Conservation (phyloP, 1,140 invertebrate genomes). For the Drosophila kanapiae region DNA sequence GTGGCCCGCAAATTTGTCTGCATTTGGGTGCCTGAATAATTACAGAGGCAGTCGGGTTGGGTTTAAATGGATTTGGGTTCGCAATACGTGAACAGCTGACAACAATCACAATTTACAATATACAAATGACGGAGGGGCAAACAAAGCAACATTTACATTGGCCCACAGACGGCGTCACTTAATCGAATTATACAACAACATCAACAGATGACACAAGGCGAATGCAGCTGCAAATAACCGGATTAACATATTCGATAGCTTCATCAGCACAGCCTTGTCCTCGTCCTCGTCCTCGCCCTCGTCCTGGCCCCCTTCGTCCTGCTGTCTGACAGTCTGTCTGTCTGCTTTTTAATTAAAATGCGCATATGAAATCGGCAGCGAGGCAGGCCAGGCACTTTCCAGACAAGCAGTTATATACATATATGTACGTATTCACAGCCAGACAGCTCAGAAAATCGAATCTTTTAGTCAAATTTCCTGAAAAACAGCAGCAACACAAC, state of each 20-base stretch:
- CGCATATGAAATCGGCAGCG: slow-evolving; percentile 59
- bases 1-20: slow-evolving; percentile 71
- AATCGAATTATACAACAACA: slow-evolving; percentile 80
- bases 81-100: slow-evolving; percentile 4
- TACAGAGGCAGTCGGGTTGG: slow-evolving; percentile 22
- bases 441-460: slow-evolving; percentile 63
- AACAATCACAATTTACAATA: slow-evolving; percentile 62
- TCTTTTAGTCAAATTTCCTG: slow-evolving; percentile 63
- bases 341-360: slow-evolving; percentile 70
- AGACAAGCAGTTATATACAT: slow-evolving; percentile 9
- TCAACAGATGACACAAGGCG: slow-evolving; percentile 48
- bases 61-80: not conserved
- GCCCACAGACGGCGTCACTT: slow-evolving; percentile 41
- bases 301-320: slow-evolving; percentile 1
- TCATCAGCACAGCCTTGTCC: slow-evolving; percentile 29
- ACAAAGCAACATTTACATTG: slow-evolving; percentile 73
- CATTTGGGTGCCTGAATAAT: slow-evolving; percentile 65
- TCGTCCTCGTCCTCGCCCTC: slow-evolving; percentile 5
- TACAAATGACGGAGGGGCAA: slow-evolving; percentile 48
- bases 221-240: slow-evolving; percentile 56
- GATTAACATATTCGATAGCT: slow-evolving; percentile 76
- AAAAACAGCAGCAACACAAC: slow-evolving; percentile 13
- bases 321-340: not conserved
- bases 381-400: slow-evolving; percentile 48
- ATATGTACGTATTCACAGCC: slow-evolving; percentile 1